These are phyloP conservation scores for Ferdinandea cuprea DNA, from an alignment of 2,888 invertebrate species.

Conservation along the genomic window DNA sequence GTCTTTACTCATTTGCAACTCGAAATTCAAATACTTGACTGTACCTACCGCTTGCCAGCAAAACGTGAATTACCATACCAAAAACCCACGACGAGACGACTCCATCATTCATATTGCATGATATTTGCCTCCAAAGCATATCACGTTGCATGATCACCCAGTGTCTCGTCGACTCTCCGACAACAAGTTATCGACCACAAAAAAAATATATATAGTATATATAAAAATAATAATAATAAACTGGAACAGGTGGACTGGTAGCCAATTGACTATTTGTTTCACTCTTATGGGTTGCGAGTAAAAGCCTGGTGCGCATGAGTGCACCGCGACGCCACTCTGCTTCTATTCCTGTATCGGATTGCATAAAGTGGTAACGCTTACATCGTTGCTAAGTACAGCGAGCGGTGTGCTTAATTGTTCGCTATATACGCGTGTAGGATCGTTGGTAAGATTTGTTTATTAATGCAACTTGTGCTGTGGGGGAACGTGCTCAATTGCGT, in stretches of 20 bases:
- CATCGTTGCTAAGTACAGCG: conserved; percentile 7
- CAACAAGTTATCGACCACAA: conserved; percentile 21
- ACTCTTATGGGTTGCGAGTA: conserved; percentile 32
- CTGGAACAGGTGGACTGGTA: conserved; percentile 42
- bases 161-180: conserved; percentile 12
- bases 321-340: conserved; percentile 43
- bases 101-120: background rate
- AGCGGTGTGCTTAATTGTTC: conserved; percentile 58
- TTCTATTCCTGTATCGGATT: conserved; percentile 41
- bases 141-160: conserved; percentile 49
- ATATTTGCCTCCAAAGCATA: conserved; percentile 21
- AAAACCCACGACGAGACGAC: background rate
- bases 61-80: conserved; percentile 19
- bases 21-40: background rate
- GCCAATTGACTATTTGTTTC: conserved; percentile 52
- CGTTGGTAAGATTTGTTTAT: conserved; percentile 38
- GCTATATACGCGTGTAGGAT: conserved; percentile 40
- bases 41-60: background rate
- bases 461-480: conserved; percentile 20
- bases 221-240: background rate
- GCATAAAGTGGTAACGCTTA: conserved; percentile 56
- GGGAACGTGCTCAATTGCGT: conserved; percentile 70
- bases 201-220: no score
- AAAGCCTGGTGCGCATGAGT: conserved; percentile 53
- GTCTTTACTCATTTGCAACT: background rate